phyloP scores from a whole-genome alignment of 2,888 invertebrate genomes.

The Lithophane semibrunnea region DNA sequence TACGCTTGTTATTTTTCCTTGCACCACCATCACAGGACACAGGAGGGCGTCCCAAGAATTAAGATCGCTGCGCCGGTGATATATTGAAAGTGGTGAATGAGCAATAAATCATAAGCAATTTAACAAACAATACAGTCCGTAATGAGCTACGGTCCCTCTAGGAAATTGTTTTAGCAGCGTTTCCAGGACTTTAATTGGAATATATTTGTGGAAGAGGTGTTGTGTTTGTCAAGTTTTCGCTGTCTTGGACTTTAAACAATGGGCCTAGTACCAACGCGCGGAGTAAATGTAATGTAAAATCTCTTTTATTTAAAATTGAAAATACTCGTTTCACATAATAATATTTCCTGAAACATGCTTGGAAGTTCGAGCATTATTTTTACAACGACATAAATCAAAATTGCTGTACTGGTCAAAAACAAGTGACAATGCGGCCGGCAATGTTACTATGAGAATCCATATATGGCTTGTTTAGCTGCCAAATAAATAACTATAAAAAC shows the following conservation, averaged over 20 bases:
- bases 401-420: no score
- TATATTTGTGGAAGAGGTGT: conserved; percentile 6
- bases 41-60: conserved; percentile 78
- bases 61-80: conserved; percentile 80
- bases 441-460: no score
- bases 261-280: no score
- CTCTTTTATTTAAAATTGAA: background rate
- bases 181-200: conserved; percentile 34
- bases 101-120: conserved; percentile 84
- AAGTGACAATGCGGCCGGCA: no score
- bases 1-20: conserved; percentile 41
- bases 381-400: no score
- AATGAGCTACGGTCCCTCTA: conserved; percentile 70
- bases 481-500: no score
- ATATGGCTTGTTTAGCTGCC: no score
- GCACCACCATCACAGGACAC: conserved; percentile 63
- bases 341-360: background rate
- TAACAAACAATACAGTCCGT: conserved; percentile 76
- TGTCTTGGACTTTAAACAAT: background rate
- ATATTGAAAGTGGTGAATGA: conserved; percentile 80
- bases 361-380: no score
- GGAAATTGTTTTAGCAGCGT: conserved; percentile 29
- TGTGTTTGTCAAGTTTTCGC: background rate
- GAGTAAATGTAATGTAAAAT: background rate
- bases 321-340: background rate